Evolutionary conservation across 2,888 invertebrate species (phyloP).

Genomic region (Bimastos eiseni): DNA sequence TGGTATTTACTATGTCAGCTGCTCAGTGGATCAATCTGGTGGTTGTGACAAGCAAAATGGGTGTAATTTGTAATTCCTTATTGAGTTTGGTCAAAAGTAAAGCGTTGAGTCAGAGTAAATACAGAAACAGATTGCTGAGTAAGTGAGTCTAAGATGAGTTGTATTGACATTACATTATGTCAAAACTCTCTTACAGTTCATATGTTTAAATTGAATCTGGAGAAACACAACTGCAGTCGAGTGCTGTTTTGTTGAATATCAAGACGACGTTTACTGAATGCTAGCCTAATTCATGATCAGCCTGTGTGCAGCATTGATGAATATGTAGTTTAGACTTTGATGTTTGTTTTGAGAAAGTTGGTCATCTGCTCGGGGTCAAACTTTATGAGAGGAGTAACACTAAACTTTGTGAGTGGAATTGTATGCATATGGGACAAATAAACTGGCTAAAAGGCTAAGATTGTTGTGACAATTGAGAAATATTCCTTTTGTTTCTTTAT

Average conservation of each 20-base stretch:
- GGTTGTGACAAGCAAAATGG: no score
- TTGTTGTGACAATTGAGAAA: background rate
- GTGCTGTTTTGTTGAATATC: background rate
- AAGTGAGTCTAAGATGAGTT: no score
- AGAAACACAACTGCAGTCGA: no score
- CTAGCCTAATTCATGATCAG: background rate
- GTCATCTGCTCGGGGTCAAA: no score
- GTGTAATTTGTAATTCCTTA: no score
- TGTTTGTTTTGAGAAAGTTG: background rate
- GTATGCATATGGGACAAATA: background rate
- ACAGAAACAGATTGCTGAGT: no score
- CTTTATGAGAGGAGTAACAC: background rate
- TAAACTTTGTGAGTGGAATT: background rate
- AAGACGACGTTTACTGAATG: background rate
- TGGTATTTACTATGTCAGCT: background rate
- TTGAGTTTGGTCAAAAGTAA: no score
- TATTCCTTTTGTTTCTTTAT: background rate
- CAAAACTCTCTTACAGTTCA: no score
- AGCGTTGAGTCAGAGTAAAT: no score
- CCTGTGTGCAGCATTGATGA: background rate
- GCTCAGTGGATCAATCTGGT: background rate
- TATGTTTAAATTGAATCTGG: no score
- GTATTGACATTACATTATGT: no score
- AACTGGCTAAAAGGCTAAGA: background rate
- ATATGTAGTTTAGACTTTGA: background rate